These are phyloP conservation scores for Pampusana beccarii DNA, from an alignment of 2,113 vertebrate species.

Conservation along the genomic window DNA sequence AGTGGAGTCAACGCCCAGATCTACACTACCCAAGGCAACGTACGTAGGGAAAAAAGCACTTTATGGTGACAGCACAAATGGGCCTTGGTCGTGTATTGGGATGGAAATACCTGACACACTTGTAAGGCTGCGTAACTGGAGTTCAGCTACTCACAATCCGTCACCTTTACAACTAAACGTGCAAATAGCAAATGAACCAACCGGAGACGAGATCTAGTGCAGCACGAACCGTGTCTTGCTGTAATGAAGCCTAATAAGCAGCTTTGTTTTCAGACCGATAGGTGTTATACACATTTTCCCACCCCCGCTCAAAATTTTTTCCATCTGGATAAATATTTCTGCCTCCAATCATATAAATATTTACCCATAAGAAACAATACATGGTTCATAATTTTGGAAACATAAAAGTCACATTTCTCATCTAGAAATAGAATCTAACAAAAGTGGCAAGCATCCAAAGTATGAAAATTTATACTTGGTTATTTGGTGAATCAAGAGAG, in stretches of 20 bases:
- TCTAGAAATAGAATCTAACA: neutral
- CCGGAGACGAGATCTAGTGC: neutral
- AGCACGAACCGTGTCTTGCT: neutral
- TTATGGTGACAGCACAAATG: neutral
- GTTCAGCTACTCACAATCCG: neutral
- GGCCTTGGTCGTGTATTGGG: neutral
- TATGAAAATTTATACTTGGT: neutral
- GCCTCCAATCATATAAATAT: neutral
- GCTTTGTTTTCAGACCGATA: neutral
- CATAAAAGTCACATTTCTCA: neutral
- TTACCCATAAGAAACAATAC: neutral
- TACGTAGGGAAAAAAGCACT: accelerated
- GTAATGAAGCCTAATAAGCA: neutral
- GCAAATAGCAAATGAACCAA: neutral
- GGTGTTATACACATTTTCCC: neutral
- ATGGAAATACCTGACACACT: accelerated
- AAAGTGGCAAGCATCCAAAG: neutral
- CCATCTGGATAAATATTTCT: neutral
- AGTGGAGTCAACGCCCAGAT: accelerated
- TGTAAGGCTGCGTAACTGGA: neutral
- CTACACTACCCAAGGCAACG: neutral
- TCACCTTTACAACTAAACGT: neutral
- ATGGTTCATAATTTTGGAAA: neutral
- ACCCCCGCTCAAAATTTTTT: neutral
- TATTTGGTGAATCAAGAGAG: neutral